Percentiles rank a stretch among this genome's conserved stretches.
phyloP scores from a whole-genome alignment of 23 tunicate genomes.

The Trididemnum miniatum region DNA sequence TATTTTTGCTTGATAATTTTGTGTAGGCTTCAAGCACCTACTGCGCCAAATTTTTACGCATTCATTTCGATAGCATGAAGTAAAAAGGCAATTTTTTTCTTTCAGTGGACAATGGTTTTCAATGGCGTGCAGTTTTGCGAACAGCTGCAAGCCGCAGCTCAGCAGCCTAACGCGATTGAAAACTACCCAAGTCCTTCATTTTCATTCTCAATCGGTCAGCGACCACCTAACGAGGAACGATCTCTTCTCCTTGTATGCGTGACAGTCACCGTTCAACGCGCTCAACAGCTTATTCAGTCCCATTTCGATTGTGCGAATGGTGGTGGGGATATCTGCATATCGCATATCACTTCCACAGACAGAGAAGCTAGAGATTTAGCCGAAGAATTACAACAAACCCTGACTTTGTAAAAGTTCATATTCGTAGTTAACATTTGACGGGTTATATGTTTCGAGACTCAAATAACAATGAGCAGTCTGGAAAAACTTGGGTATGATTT shows the following conservation, averaged over 20 bases:
- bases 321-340: slow-evolving; percentile 49
- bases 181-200: slow-evolving; percentile 37
- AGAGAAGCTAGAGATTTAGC: slow-evolving; percentile 49
- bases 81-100: too few species aligned
- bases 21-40: too few species aligned
- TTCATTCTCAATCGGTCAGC: slow-evolving; percentile 60
- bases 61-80: too few species aligned
- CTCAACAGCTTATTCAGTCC: slow-evolving; percentile 41
- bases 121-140: slow-evolving; percentile 55
- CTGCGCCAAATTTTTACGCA: too few species aligned
- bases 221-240: slow-evolving; percentile 28
- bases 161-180: neutral
- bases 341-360: slow-evolving; percentile 63
- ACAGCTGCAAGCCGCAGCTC: slow-evolving; percentile 16
- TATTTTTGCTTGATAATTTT: too few species aligned
- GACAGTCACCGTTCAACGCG: slow-evolving; percentile 54
- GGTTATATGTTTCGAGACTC: too few species aligned
- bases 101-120: slow-evolving; percentile 66
- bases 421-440: too few species aligned
- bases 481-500: too few species aligned
- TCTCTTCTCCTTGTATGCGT: slow-evolving; percentile 38
- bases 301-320: slow-evolving; percentile 31
- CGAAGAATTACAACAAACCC: neutral
- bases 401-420: too few species aligned
- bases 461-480: too few species aligned